Evolutionary conservation across 1,140 invertebrate species (phyloP).

Genomic region (Coenobita brevimanus): DNA sequence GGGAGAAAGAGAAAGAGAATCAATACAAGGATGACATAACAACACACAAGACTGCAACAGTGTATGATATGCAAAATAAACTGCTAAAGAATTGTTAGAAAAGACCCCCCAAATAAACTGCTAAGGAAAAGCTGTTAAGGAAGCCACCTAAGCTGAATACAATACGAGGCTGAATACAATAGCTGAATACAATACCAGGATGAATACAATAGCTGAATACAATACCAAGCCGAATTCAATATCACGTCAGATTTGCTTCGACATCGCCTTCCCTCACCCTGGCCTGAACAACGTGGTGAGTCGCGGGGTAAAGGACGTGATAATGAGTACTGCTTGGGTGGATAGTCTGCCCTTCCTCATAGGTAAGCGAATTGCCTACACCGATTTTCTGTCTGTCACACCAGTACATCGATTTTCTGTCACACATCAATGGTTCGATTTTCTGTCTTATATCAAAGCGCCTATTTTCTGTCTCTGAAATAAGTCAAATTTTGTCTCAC

Average conservation of each 20-base stretch:
- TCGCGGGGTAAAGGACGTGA: conserved; percentile 79
- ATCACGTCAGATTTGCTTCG: conserved; percentile 82
- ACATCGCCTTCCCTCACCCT: conserved; percentile 82
- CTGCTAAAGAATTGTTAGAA: too few species aligned
- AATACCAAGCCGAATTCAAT: neutral
- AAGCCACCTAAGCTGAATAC: too few species aligned
- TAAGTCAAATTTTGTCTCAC: too few species aligned
- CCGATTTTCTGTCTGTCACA: neutral
- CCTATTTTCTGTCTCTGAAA: too few species aligned
- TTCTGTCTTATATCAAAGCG: too few species aligned
- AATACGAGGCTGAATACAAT: neutral
- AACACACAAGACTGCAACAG: neutral
- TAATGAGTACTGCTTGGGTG: conserved; percentile 84
- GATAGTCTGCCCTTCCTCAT: conserved; percentile 82
- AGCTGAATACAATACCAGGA: neutral
- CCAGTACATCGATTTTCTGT: too few species aligned
- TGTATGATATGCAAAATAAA: too few species aligned
- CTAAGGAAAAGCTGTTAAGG: too few species aligned
- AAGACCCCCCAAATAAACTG: too few species aligned
- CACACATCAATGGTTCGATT: too few species aligned
- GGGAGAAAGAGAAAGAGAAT: conserved; percentile 12
- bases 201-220: neutral
- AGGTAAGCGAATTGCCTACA: conserved; percentile 72
- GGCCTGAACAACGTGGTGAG: conserved; percentile 75
- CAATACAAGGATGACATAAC: neutral